phyloP scores from a whole-genome alignment of 2,888 invertebrate genomes.

The Formica aserva region DNA sequence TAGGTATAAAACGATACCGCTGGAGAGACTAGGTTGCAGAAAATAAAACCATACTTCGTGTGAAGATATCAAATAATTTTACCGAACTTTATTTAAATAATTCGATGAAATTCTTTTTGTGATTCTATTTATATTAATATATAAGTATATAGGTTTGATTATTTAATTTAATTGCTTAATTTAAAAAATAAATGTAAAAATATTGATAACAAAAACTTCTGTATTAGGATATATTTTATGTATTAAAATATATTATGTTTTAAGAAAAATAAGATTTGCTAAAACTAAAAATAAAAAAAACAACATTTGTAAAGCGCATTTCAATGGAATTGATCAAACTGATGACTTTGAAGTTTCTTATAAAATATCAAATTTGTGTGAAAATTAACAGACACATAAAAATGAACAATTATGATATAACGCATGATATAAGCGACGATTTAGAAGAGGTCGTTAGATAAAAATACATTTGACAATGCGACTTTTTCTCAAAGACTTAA shows the following conservation, averaged over 20 bases:
- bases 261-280: neutral
- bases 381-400: constrained; percentile 2
- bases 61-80: neutral
- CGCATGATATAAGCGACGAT: neutral
- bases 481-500: constrained; percentile 14
- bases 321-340: neutral
- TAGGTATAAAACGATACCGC: neutral
- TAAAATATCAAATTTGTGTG: neutral
- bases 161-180: neutral
- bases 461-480: neutral
- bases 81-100: neutral
- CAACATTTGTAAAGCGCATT: neutral
- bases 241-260: neutral
- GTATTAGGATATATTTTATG: no score
- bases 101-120: neutral
- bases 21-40: neutral
- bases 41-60: constrained; percentile 16
- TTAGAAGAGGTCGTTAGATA: constrained; percentile 8
- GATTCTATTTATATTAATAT: neutral
- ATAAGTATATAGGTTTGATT: neutral
- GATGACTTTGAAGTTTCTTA: neutral
- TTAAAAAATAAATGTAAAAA: neutral
- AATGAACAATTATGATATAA: neutral
- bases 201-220: neutral
- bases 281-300: neutral